Evolutionary conservation across 2,888 invertebrate genomes (phyloP).

Genomic region (Lepidochitona cinerea): DNA sequence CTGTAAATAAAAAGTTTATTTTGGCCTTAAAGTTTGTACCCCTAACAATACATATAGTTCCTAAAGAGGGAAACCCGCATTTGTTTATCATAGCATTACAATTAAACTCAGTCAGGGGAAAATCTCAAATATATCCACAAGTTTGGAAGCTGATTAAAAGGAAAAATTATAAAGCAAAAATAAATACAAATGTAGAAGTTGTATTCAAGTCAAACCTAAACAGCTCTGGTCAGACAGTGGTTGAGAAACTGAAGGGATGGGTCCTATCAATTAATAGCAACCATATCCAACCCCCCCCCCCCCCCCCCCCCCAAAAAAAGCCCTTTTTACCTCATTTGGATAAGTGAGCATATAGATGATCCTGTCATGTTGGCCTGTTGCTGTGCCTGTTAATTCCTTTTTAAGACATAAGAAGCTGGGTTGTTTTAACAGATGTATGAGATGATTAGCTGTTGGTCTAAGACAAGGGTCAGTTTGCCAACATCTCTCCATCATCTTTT

Average conservation of each 20-base stretch:
- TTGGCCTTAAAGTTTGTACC: not conserved
- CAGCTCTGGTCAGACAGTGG: no score
- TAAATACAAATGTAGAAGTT: not conserved
- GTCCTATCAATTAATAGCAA: no score
- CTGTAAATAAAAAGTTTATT: not conserved
- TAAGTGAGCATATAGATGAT: no score
- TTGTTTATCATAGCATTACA: not conserved
- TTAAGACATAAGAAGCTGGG: slow-evolving; percentile 46
- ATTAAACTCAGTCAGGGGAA: not conserved
- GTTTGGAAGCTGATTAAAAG: not conserved
- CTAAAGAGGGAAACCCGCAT: not conserved
- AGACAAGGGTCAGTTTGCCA: slow-evolving; percentile 41
- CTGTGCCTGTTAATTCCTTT: no score
- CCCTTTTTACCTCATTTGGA: no score
- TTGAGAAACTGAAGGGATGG: no score
- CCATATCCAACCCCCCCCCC: no score
- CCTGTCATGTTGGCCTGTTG: no score
- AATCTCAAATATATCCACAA: not conserved
- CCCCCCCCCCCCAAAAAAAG: no score
- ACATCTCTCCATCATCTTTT: slow-evolving; percentile 49
- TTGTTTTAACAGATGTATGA: slow-evolving; percentile 41
- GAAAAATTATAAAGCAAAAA: not conserved
- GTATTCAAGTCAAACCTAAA: no score
- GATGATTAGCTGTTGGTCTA: slow-evolving; percentile 45
- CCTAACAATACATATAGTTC: no score